A percentile compares a stretch with the other conserved stretches of the same genome.
Conservation (phyloP, 2,888 invertebrate genomes). For the Coenonympha glycerion region DNA sequence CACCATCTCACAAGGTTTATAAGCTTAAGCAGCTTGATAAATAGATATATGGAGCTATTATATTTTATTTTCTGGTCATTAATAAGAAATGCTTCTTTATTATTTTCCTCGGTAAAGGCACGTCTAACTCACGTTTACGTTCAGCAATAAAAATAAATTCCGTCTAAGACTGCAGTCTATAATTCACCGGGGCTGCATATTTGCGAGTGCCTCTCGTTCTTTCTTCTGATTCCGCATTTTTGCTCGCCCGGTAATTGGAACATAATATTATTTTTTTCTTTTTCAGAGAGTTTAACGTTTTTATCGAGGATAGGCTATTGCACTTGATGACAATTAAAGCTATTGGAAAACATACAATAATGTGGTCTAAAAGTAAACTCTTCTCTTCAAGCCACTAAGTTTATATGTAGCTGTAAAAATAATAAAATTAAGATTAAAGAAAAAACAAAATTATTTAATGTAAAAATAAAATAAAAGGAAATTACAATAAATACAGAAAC, state of each 20-base stretch:
- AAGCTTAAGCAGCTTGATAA: slow-evolving; percentile 33
- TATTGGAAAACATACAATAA: no score
- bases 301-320: no score
- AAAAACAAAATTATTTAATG: no score
- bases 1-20: neutral
- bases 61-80: slow-evolving; percentile 30
- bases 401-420: no score
- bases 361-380: no score
- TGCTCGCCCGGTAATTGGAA: slow-evolving; percentile 29
- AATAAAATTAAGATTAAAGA: no score
- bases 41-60: slow-evolving; percentile 36
- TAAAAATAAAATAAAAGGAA: no score
- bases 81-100: slow-evolving; percentile 34
- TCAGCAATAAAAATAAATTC: slow-evolving; percentile 3
- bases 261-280: neutral
- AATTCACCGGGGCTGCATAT: slow-evolving; percentile 34
- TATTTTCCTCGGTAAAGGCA: neutral
- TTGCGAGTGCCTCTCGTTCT: slow-evolving; percentile 50
- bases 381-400: no score
- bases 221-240: slow-evolving; percentile 67
- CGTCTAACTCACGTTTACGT: slow-evolving; percentile 7
- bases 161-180: slow-evolving; percentile 16
- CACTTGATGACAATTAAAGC: no score
- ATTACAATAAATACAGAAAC: no score
- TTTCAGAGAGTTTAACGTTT: no score